Conservation (phyloP, 2,888 invertebrate species). For the Cheilosia urbana region DNA sequence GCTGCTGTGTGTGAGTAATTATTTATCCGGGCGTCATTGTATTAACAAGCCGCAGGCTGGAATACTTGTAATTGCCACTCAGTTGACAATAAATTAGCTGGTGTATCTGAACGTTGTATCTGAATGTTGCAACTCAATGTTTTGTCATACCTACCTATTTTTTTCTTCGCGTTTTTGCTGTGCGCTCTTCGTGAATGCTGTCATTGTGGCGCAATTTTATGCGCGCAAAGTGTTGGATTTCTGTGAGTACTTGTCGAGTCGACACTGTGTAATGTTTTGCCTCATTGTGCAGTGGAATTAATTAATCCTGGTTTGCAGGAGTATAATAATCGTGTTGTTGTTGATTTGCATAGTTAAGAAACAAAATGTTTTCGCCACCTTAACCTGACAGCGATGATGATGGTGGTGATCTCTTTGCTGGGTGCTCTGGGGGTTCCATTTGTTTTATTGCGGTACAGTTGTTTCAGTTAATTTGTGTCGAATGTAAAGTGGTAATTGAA, state of each 20-base stretch:
- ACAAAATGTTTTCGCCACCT: slow-evolving; percentile 32
- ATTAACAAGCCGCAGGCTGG: slow-evolving; percentile 54
- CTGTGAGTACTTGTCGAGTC: neutral
- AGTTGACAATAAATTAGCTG: slow-evolving; percentile 74
- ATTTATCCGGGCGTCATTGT: slow-evolving; percentile 57
- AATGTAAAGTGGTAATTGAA: no score
- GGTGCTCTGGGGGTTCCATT: neutral
- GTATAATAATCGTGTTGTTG: slow-evolving; percentile 14
- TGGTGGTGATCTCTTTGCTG: neutral
- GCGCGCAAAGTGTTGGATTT: slow-evolving; percentile 20
- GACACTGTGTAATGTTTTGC: slow-evolving; percentile 5
- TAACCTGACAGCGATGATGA: neutral
- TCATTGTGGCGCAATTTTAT: slow-evolving; percentile 46
- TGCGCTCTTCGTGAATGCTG: slow-evolving; percentile 14
- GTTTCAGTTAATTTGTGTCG: no score
- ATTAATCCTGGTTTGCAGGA: slow-evolving; percentile 30
- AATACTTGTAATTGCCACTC: slow-evolving; percentile 71
- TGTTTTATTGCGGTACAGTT: neutral
- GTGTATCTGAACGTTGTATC: slow-evolving; percentile 46
- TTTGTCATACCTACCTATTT: slow-evolving; percentile 2
- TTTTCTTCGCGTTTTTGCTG: slow-evolving; percentile 9
- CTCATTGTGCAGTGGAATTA: slow-evolving; percentile 30
- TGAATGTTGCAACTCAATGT: slow-evolving; percentile 29
- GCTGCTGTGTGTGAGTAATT: slow-evolving; percentile 61
- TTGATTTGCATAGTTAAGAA: slow-evolving; percentile 6